A percentile compares a stretch with the other conserved stretches of the same genome.
phyloP scores from a whole-genome alignment of 53 echinoderm and acorn worm genomes.

The Echinometra lucunter region DNA sequence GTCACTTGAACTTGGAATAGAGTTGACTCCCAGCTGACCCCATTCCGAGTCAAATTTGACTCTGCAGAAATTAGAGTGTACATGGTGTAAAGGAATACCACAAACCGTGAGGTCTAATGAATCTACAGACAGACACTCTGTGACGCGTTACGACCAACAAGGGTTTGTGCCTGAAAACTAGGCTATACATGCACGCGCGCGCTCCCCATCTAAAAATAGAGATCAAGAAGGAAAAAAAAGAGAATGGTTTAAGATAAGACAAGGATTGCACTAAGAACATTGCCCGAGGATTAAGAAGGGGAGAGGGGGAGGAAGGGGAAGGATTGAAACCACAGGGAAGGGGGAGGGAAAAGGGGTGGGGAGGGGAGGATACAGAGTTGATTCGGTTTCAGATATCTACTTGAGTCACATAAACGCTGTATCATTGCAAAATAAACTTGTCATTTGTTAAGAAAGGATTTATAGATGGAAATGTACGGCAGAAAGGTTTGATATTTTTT shows the following conservation, averaged over 20 bases:
- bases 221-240: neutral
- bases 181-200: too few species aligned
- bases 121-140: too few species aligned
- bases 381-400: constrained; percentile 16
- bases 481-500: too few species aligned
- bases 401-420: neutral
- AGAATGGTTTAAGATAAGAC: constrained; percentile 6
- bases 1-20: too few species aligned
- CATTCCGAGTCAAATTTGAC: too few species aligned
- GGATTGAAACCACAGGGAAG: neutral
- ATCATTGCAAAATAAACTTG: neutral
- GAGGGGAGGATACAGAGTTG: constrained; percentile 34
- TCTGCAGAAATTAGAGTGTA: too few species aligned
- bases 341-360: constrained; percentile 53
- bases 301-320: neutral
- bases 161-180: too few species aligned
- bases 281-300: neutral
- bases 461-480: neutral
- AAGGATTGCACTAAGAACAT: neutral
- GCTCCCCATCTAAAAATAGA: constrained; percentile 23
- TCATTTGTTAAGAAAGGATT: neutral
- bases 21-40: too few species aligned
- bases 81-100: too few species aligned
- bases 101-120: too few species aligned
- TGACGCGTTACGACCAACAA: too few species aligned